Evolutionary conservation across 1,140 invertebrate species (phyloP), one percentile per base, ranked within the genome.

Genomic region (Anastrepha obliqua): DNA sequence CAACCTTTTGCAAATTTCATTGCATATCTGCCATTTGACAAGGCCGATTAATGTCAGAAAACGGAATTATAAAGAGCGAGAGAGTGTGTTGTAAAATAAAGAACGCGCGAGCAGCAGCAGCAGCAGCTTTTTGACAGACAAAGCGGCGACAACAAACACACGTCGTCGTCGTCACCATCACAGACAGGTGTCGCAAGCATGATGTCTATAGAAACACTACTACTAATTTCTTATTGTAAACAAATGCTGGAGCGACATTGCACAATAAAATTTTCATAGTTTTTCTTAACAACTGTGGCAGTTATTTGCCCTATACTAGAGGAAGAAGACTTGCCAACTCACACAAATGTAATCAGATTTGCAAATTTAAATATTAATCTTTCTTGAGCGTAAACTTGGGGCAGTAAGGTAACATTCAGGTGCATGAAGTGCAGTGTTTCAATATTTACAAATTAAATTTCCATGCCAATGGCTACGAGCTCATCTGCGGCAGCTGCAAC

Each of bases 81-180:
- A 55, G 17, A 47, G 70, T 42, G 15, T 81, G 60, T 9, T 13
- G 15, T 85, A 39, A 62, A 44, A 62, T 8, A 39, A 86, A 20
- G 59, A 86, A 59, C 85, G 29, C 51, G 59, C 29, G 59, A 60
- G 44, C 39, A 55, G 15, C 29, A 29, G 29, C 29, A 29, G 29
- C 0, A 29, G 29, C 29, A 29, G 29, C 29, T 17, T 4, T 86
- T 62, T 62, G 85, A 86, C 58, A 86, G 58, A 86, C 85, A 81
- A 58, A 58, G 74, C 74, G 74, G n/a, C 74, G 47, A 58, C 74
- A 81, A 81, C 74, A 81, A 81, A 81, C n/a, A 42, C 74, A 81
- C 74, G 74, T 9, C n/a, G 17, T 20, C 74, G 74, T 81, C 74
- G 70, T 3, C 64, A n/a, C 6, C 15, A n/a, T 42, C 6, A 42